Conservation (phyloP, 2,797 vertebrate genomes). For the Coregonus sp. region DNA sequence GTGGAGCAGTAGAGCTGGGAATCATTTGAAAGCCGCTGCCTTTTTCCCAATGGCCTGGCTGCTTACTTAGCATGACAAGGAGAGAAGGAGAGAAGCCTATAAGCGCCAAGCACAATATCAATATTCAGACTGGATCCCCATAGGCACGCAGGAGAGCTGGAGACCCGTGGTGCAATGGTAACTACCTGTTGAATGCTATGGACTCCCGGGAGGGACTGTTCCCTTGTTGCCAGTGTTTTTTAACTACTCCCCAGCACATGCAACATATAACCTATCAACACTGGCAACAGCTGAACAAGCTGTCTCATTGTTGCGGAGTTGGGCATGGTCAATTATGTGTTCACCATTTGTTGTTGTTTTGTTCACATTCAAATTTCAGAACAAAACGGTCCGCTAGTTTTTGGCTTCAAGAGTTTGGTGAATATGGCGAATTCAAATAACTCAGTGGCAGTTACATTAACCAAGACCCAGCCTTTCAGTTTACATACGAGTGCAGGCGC, state of each 20-base stretch:
- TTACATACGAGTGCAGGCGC: neutral
- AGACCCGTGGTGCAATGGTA: conserved; percentile 10
- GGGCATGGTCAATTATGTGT: neutral
- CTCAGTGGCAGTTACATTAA: neutral
- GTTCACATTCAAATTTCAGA: neutral
- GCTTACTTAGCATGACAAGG: conserved; percentile 16
- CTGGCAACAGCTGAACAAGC: neutral
- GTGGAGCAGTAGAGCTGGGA: conserved; percentile 14
- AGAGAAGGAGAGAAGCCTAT: conserved; percentile 9
- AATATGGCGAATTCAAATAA: neutral
- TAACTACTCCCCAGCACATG: neutral
- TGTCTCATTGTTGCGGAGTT: neutral
- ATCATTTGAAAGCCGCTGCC: conserved; percentile 13
- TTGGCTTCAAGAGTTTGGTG: conserved; percentile 9
- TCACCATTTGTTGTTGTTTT: neutral
- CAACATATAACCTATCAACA: neutral
- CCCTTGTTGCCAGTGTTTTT: conserved; percentile 1
- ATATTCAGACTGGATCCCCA: conserved; percentile 12
- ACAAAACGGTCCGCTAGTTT: too few relatives aligned
- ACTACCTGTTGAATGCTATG: conserved; percentile 5
- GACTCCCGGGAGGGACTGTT: neutral
- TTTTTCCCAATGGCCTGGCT: conserved; percentile 19
- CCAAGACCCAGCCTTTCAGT: neutral
- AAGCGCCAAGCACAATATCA: conserved; percentile 12
- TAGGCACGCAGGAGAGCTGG: conserved; percentile 1